phyloP scores from a whole-genome alignment of 1,140 invertebrate species.

The Drosophila novamexicana region DNA sequence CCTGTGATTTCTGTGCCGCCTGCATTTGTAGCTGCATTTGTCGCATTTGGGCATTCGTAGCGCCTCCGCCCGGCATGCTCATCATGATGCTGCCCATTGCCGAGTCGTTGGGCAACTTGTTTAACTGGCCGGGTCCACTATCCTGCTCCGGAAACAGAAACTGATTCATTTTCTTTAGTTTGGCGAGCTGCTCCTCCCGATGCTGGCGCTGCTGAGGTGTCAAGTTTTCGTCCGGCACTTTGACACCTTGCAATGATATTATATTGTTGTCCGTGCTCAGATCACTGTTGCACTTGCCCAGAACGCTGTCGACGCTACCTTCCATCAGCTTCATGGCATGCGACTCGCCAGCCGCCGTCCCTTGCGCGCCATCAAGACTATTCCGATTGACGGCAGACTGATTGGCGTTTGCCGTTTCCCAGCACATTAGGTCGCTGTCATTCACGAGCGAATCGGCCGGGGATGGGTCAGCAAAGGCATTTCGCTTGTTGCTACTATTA shows the following conservation, averaged over 20 bases:
- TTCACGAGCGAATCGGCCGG: conserved; percentile 65
- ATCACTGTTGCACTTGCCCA: conserved; percentile 55
- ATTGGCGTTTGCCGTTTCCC: conserved; percentile 54
- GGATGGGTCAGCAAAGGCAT: conserved; percentile 82
- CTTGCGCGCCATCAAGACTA: conserved; percentile 27
- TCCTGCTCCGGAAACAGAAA: conserved; percentile 93
- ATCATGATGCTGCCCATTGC: conserved; percentile 52
- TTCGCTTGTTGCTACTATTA: conserved; percentile 61
- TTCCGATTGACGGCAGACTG: conserved; percentile 23
- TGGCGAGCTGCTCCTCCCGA: conserved; percentile 95
- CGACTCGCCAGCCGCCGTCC: conserved; percentile 33
- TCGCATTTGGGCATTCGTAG: conserved; percentile 35
- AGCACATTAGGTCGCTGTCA: conserved; percentile 76
- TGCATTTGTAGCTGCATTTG: conserved; percentile 23
- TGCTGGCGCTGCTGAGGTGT: conserved; percentile 98
- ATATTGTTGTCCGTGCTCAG: conserved; percentile 79
- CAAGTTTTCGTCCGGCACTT: conserved; percentile 97
- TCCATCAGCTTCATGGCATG: conserved; percentile 67
- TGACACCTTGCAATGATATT: conserved; percentile 90
- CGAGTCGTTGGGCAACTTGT: conserved; percentile 39
- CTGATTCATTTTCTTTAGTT: conserved; percentile 95
- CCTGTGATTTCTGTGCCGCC: conserved; percentile 35
- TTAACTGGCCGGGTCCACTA: conserved; percentile 24
- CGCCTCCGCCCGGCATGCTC: conserved; percentile 28
- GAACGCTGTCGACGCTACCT: conserved; percentile 50